phyloP scores from a whole-genome alignment of 1,140 invertebrate genomes.

The Triops longicaudatus region DNA sequence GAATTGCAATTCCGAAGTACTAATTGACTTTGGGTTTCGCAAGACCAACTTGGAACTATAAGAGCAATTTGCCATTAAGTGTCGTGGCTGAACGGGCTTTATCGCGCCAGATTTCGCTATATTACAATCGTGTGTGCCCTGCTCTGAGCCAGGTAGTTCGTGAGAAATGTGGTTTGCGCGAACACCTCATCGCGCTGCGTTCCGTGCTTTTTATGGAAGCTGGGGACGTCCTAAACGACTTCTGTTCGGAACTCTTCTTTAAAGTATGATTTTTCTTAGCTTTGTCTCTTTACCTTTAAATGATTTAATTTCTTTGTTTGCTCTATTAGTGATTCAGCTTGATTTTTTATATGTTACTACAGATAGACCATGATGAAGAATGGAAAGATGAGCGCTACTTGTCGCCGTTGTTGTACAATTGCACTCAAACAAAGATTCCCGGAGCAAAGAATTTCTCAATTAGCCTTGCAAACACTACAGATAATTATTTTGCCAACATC shows the following conservation, averaged over 20 bases:
- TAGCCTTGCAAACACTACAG: constrained; percentile 33
- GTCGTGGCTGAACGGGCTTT: not conserved
- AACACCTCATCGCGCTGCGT: constrained; percentile 44
- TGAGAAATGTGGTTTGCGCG: constrained; percentile 44
- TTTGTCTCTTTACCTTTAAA: constrained; percentile 33
- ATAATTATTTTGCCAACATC: not conserved
- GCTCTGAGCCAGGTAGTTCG: not conserved
- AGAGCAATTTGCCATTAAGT: not conserved
- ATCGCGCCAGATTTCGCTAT: not conserved
- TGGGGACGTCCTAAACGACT: constrained; percentile 53
- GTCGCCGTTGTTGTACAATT: constrained; percentile 45
- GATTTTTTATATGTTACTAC: constrained; percentile 28
- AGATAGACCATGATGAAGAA: constrained; percentile 44
- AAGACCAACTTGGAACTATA: not conserved
- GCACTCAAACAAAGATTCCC: constrained; percentile 44
- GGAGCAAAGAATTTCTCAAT: constrained; percentile 39
- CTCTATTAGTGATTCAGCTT: not conserved
- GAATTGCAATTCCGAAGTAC: not conserved
- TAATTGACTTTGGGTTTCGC: not conserved
- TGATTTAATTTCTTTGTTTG: not conserved
- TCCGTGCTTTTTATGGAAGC: constrained; percentile 54
- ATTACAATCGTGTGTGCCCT: not conserved
- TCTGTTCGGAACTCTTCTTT: constrained; percentile 49
- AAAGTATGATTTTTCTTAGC: constrained; percentile 41
- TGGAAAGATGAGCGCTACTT: constrained; percentile 42